Evolutionary conservation across 2,797 vertebrate species (phyloP).

Genomic region (Catamblyrhynchus diadema): DNA sequence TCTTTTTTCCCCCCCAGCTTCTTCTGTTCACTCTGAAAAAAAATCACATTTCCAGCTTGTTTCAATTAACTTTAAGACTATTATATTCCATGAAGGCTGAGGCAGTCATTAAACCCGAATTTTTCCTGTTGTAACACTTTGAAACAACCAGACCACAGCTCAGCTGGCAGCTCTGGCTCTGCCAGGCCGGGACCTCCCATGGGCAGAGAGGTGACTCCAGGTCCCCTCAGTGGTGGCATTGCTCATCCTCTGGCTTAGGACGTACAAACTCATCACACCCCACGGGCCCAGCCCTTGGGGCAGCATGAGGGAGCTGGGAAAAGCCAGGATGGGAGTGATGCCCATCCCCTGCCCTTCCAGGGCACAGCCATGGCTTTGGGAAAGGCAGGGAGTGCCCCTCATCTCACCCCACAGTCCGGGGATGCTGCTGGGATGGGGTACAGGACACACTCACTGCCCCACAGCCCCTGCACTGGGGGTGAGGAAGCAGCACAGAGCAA

Average conservation of each 20-base stretch:
- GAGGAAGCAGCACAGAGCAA: background rate
- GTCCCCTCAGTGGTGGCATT: background rate
- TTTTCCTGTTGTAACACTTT: background rate
- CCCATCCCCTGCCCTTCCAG: accelerated
- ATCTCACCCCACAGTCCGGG: background rate
- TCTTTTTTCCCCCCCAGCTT: accelerated
- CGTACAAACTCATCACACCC: background rate
- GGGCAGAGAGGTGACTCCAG: background rate
- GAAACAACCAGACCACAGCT: background rate
- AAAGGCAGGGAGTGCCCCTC: background rate
- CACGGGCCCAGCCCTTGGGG: accelerated
- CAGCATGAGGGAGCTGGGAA: background rate
- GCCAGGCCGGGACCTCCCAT: accelerated
- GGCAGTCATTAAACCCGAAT: background rate
- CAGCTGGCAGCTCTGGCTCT: background rate
- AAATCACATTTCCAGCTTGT: background rate
- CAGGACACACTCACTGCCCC: accelerated
- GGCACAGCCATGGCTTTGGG: accelerated
- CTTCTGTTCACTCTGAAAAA: background rate
- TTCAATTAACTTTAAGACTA: slow-evolving; percentile 21
- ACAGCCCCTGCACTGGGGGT: background rate
- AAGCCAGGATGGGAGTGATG: background rate
- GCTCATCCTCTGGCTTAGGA: background rate
- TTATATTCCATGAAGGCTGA: background rate
- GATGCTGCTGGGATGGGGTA: background rate